A percentile compares a stretch with the other conserved stretches of the same genome.
These are phyloP conservation scores for Pseudanteris insignis DNA, from an alignment of 2,888 invertebrate genomes.

Conservation along the genomic window DNA sequence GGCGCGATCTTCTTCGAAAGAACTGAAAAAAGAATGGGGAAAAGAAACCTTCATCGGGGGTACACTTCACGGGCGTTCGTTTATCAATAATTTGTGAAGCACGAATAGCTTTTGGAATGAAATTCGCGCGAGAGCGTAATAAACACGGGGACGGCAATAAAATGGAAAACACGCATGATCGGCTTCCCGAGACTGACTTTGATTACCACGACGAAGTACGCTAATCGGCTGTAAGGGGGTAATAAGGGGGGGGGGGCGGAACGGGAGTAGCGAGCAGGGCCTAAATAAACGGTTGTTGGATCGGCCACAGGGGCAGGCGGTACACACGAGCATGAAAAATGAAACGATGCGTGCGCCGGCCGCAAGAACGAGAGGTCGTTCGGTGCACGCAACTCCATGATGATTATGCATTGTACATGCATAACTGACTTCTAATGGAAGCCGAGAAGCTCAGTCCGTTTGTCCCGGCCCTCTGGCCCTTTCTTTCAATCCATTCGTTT, in stretches of 20 bases:
- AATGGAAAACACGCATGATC: conserved; percentile 37
- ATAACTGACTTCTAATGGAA: conserved; percentile 51
- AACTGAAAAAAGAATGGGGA: no score
- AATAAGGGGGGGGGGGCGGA: conserved; percentile 49
- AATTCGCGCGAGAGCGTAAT: conserved; percentile 27
- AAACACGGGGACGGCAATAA: conserved; percentile 24
- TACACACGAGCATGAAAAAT: conserved; percentile 53
- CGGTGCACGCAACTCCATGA: conserved; percentile 62
- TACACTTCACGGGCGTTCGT: not conserved
- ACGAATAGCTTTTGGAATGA: conserved; percentile 8
- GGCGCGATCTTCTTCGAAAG: no score
- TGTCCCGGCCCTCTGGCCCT: conserved; percentile 49
- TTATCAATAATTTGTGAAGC: conserved; percentile 9
- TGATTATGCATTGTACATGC: conserved; percentile 55
- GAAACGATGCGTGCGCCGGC: conserved; percentile 51
- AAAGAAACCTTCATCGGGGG: no score
- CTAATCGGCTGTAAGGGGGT: conserved; percentile 51
- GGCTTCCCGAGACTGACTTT: conserved; percentile 27
- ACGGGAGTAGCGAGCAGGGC: conserved; percentile 47
- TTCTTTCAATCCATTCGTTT: conserved; percentile 30
- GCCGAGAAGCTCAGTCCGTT: conserved; percentile 49
- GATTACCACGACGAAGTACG: conserved; percentile 59
- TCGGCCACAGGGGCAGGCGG: conserved; percentile 48
- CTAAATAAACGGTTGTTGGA: conserved; percentile 62
- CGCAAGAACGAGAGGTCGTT: conserved; percentile 50